Evolutionary conservation across 2,797 vertebrate species (phyloP).

Genomic region (Taenioides sp.): DNA sequence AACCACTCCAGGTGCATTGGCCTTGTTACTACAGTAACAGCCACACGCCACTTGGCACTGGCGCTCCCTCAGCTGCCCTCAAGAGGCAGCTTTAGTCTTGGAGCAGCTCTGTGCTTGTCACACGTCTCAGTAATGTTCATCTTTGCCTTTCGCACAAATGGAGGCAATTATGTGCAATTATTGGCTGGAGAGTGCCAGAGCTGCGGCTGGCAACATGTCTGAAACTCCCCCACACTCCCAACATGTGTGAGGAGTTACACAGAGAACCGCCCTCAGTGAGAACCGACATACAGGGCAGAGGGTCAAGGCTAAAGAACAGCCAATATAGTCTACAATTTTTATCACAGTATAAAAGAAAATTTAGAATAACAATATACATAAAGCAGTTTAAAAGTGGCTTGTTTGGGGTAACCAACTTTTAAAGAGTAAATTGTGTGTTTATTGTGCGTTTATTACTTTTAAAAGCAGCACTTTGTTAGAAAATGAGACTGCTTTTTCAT

Average conservation of each 20-base stretch:
- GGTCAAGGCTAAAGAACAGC: slow-evolving; percentile 18
- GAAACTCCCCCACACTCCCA: slow-evolving; percentile 64
- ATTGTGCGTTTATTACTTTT: no score
- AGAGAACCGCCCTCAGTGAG: slow-evolving; percentile 35
- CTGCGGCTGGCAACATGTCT: slow-evolving; percentile 57
- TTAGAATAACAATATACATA: background rate
- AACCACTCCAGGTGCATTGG: slow-evolving; percentile 37
- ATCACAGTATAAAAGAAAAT: background rate
- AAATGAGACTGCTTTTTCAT: no score
- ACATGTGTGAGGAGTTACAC: slow-evolving; percentile 34
- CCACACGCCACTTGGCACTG: slow-evolving; percentile 44
- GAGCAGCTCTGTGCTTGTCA: slow-evolving; percentile 35
- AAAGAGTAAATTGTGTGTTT: no score
- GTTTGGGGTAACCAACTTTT: no score
- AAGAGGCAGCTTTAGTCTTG: slow-evolving; percentile 28
- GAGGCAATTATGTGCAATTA: slow-evolving; percentile 79
- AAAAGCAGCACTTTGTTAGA: no score
- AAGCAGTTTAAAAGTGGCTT: no score
- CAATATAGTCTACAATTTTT: no score
- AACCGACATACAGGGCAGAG: slow-evolving; percentile 20
- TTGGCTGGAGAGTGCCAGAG: slow-evolving; percentile 62
- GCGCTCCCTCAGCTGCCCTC: slow-evolving; percentile 24
- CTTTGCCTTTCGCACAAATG: slow-evolving; percentile 63
- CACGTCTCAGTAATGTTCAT: slow-evolving; percentile 60
- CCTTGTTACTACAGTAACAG: slow-evolving; percentile 55